Evolutionary conservation across 1,140 invertebrate species (phyloP).

Genomic region (Tachypleus tridentatus): DNA sequence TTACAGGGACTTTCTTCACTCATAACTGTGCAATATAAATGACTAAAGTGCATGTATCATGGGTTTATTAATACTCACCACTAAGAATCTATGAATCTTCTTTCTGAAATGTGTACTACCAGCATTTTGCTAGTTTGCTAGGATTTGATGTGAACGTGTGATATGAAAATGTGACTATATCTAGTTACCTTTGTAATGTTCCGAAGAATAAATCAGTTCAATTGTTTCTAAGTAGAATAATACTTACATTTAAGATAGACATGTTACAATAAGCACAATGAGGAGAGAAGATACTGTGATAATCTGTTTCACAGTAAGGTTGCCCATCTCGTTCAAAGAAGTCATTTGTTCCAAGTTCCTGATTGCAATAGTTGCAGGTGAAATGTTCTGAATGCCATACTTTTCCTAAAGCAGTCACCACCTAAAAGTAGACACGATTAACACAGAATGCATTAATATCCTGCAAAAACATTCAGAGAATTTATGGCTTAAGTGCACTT

Average conservation of each 20-base stretch:
- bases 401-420: slow-evolving; percentile 89
- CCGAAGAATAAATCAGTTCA: not conserved
- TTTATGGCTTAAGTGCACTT: too few species aligned
- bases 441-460: too few species aligned
- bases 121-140: too few species aligned
- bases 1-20: too few species aligned
- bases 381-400: slow-evolving; percentile 99
- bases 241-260: slow-evolving; percentile 85
- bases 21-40: too few species aligned
- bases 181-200: not conserved
- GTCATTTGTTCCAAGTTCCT: slow-evolving; percentile 91
- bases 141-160: too few species aligned
- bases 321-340: slow-evolving; percentile 95
- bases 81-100: too few species aligned
- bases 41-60: too few species aligned
- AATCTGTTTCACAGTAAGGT: slow-evolving; percentile 96
- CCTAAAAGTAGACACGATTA: slow-evolving; percentile 36
- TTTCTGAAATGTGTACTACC: too few species aligned
- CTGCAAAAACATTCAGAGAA: too few species aligned
- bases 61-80: too few species aligned
- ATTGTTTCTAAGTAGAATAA: not conserved
- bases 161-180: too few species aligned
- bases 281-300: slow-evolving; percentile 96
- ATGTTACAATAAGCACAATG: slow-evolving; percentile 97
- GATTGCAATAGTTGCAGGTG: slow-evolving; percentile 89